These are phyloP conservation scores for Aurelia coerulea DNA, from an alignment of 30 jellyfish, hydroid and myxozoan genomes.

Conservation along the genomic window DNA sequence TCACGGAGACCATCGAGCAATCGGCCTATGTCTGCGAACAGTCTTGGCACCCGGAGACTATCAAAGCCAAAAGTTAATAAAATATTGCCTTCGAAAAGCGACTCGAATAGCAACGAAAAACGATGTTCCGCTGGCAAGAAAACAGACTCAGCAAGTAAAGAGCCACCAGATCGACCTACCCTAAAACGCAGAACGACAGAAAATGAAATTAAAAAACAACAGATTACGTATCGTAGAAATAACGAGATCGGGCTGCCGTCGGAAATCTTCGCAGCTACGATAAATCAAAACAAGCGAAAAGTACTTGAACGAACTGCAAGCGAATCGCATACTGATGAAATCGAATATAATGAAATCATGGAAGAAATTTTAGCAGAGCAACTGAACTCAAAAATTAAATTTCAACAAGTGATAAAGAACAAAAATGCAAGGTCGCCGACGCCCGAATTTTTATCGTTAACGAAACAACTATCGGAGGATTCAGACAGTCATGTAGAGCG, in stretches of 20 bases:
- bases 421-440: constrained; percentile 45
- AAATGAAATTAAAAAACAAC: constrained; percentile 14
- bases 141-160: background rate
- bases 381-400: constrained; percentile 2
- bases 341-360: constrained; percentile 66
- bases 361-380: constrained; percentile 60
- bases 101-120: background rate
- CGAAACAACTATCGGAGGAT: constrained; percentile 47
- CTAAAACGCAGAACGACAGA: constrained; percentile 29
- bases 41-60: constrained; percentile 25
- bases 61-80: constrained; percentile 8
- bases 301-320: constrained; percentile 66
- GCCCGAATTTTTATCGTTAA: constrained; percentile 68
- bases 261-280: constrained; percentile 59
- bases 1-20: constrained; percentile 41
- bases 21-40: constrained; percentile 60
- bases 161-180: constrained; percentile 23
- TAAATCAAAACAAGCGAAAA: constrained; percentile 37
- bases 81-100: constrained; percentile 12
- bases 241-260: constrained; percentile 74
- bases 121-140: background rate
- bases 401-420: background rate
- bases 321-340: constrained; percentile 73
- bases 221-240: background rate
- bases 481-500: constrained; percentile 29